These are phyloP conservation scores for honey bee (Apis mellifera) DNA, from an alignment of 1,140 invertebrate genomes.

Conservation along the genomic window DNA sequence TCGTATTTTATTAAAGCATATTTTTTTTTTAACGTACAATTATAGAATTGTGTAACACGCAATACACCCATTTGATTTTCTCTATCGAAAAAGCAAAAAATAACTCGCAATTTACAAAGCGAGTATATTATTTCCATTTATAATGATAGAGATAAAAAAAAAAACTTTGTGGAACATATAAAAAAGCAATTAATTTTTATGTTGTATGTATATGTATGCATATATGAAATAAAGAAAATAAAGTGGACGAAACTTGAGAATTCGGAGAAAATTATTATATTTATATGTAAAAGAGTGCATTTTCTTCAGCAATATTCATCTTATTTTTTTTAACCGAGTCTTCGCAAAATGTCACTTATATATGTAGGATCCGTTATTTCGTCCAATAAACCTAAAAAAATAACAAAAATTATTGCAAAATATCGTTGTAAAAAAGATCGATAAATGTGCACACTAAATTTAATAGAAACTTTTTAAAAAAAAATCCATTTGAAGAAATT, in stretches of 20 bases:
- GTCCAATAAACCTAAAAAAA: conserved; percentile 84
- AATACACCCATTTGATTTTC: conserved; percentile 14
- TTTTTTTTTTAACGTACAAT: conserved; percentile 60
- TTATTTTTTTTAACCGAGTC: conserved; percentile 70
- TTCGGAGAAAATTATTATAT: conserved; percentile 25
- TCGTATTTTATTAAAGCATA: conserved; percentile 70
- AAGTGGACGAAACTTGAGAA: not conserved
- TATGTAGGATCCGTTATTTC: conserved; percentile 84
- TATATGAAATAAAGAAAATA: conserved; percentile 20
- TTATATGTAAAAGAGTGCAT: conserved; percentile 51
- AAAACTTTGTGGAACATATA: not conserved
- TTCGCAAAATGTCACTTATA: conserved; percentile 81
- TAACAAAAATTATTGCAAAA: too few species aligned
- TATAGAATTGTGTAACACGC: conserved; percentile 22
- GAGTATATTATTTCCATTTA: not conserved
- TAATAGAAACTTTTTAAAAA: too few species aligned
- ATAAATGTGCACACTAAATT: too few species aligned
- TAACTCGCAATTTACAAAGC: conserved; percentile 30
- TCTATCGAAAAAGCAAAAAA: not conserved
- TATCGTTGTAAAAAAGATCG: not conserved
- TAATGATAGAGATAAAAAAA: not conserved
- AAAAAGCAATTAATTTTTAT: not conserved
- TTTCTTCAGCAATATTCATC: conserved; percentile 31
- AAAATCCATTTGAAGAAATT: too few species aligned
- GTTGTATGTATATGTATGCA: too few species aligned